A percentile compares a stretch with the other conserved stretches of the same genome.
phyloP scores from a whole-genome alignment of 2,113 vertebrate genomes.

The Thryonomys swinderianus region DNA sequence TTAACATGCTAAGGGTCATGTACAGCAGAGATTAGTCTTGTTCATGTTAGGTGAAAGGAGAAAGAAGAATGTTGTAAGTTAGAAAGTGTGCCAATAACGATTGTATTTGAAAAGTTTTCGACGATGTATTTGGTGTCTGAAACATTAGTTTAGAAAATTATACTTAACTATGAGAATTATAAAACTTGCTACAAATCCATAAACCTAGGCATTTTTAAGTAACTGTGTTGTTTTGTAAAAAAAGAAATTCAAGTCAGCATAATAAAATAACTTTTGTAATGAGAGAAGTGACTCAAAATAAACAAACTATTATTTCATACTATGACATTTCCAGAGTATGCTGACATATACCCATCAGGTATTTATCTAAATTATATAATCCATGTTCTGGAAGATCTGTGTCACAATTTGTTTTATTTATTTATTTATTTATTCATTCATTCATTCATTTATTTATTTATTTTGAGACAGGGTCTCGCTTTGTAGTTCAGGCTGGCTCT shows the following conservation, averaged over 20 bases:
- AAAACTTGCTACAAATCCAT: neutral
- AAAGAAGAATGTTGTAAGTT: neutral
- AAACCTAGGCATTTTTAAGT: neutral
- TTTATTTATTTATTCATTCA: no score
- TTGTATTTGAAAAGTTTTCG: neutral
- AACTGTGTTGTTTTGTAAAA: neutral
- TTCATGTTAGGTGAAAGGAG: neutral
- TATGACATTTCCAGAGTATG: neutral
- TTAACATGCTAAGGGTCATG: neutral
- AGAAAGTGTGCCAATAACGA: neutral
- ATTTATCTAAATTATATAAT: neutral
- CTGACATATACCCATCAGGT: neutral
- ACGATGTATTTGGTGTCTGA: neutral
- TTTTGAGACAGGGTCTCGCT: no score
- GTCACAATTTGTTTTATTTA: neutral
- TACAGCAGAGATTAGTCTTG: neutral
- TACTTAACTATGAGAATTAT: neutral
- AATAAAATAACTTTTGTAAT: neutral
- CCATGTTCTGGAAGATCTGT: neutral
- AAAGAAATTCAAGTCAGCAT: neutral
- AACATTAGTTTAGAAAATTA: neutral
- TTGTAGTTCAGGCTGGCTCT: no score
- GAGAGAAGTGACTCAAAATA: neutral
- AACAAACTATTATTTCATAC: neutral
- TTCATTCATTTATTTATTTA: no score